Evolutionary conservation across 2,888 invertebrate genomes (phyloP).

Genomic region (Celastrina argiolus): DNA sequence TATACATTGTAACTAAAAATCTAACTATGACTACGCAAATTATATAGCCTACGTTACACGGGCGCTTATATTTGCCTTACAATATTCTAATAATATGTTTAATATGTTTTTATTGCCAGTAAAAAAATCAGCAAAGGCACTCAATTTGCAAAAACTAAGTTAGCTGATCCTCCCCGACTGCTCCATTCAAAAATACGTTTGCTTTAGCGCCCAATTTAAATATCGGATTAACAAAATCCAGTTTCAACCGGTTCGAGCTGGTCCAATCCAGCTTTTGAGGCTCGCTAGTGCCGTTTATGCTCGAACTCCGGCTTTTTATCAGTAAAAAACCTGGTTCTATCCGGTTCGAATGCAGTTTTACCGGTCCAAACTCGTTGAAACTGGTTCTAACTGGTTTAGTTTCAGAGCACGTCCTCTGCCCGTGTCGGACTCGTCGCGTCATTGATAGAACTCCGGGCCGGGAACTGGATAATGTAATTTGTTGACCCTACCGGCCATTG

Average conservation of each 20-base stretch:
- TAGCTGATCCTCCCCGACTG: not conserved
- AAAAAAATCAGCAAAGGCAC: not conserved
- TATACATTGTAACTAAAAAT: too few species aligned
- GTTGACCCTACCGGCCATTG: not conserved
- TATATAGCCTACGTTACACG: too few species aligned
- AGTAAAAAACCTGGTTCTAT: not conserved
- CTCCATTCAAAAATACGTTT: not conserved
- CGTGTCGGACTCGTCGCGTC: not conserved
- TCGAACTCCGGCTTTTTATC: not conserved
- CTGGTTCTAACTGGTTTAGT: conserved; percentile 3
- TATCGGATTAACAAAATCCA: conserved; percentile 15
- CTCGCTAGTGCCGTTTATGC: too few species aligned
- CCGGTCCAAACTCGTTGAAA: not conserved
- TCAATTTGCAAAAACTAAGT: not conserved
- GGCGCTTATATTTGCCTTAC: too few species aligned
- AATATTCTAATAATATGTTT: too few species aligned
- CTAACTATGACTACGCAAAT: too few species aligned
- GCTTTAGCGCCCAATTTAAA: conserved; percentile 8
- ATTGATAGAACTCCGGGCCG: not conserved
- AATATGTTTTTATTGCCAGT: too few species aligned
- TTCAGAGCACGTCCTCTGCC: not conserved
- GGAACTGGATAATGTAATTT: conserved; percentile 7
- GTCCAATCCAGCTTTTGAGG: not conserved
- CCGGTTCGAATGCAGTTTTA: not conserved
- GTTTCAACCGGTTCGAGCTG: not conserved